Base-by-base conservation (phyloP, 2,888 invertebrate species). In the Tridacna crocea region DNA sequence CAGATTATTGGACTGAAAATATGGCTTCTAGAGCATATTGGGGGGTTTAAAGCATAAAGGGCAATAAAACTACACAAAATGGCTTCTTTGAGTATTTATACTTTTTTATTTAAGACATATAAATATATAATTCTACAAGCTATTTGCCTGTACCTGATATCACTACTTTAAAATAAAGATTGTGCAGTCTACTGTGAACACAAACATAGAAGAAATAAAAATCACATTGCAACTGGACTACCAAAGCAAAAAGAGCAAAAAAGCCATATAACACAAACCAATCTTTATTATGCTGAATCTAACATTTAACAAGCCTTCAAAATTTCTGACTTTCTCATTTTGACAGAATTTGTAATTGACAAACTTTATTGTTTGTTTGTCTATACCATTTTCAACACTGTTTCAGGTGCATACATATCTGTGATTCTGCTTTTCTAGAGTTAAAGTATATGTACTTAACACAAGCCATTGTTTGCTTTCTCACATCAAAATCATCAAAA, bases 51-150 rank as follows among this genome's bases (percentile, higher is more conserved):
- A 36, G 8, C 36, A 36, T 36, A 2, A 36, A 36, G 36, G 36
- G 36, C 36, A 36, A 8, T 4, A 36, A 36, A 55, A 55, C 51
- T 10, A 60, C 3, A 61, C 13, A 61, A 46, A 66, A 19, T 19
- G 55, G 46, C 2, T 46, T 15, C 11, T 46, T n/a, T 10, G 66
- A 66, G 46, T 46, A 19, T 66, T 46, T 63, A 36, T 63, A 55
- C 46, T 66, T 68, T 68, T 26, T 73, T 60, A 60, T 60, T 60
- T 36, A 58, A 58, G 73, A 73, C 73, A 19, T 73, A 73, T 73
- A 73, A 73, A 73, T 73, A 73, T 73, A 73, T 47, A 58, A 63
- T 65, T 63, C 47, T 75, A 65, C 65, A 63, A 63, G 61, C 63
- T 51, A 48, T 24, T 46, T 47, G 75, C 75, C 36, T 75, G 65